Conservation (phyloP, 1,140 invertebrate genomes). For the Phymorhynchus buccinoides region DNA sequence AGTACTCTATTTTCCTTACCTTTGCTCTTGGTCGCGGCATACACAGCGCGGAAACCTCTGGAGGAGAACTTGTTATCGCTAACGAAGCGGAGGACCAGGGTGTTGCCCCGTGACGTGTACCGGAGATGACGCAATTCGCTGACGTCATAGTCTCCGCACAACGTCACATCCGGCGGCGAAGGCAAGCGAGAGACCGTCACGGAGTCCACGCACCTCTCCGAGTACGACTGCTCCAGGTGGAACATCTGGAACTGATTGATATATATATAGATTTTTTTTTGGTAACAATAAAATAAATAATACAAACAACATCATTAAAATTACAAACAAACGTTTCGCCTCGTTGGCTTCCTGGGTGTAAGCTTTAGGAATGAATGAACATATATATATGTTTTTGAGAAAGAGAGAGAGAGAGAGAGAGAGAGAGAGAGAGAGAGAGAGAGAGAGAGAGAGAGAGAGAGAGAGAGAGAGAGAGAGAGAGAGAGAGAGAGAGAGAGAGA, state of each 20-base stretch:
- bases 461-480: no score
- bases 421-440: no score
- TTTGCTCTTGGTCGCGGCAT: conserved; percentile 7
- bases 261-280: background rate
- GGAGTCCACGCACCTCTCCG: conserved; percentile 28
- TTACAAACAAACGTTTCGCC: no score
- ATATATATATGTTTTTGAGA: background rate
- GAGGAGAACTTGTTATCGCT: conserved; percentile 36
- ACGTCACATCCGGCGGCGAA: background rate
- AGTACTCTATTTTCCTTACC: no score
- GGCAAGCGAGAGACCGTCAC: conserved; percentile 1
- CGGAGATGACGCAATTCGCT: background rate
- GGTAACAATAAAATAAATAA: background rate
- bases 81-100: conserved; percentile 35
- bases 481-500: no score
- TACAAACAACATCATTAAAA: background rate
- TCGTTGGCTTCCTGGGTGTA: no score
- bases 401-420: no score
- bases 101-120: background rate
- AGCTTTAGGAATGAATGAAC: background rate
- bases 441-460: no score
- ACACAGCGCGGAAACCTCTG: conserved; percentile 34
- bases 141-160: conserved; percentile 32
- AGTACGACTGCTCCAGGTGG: conserved; percentile 31
- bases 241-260: conserved; percentile 38